Percentiles rank a stretch among this genome's conserved stretches.
Conservation (phyloP, 2,113 vertebrate species). For the Lampris megalopsis region DNA sequence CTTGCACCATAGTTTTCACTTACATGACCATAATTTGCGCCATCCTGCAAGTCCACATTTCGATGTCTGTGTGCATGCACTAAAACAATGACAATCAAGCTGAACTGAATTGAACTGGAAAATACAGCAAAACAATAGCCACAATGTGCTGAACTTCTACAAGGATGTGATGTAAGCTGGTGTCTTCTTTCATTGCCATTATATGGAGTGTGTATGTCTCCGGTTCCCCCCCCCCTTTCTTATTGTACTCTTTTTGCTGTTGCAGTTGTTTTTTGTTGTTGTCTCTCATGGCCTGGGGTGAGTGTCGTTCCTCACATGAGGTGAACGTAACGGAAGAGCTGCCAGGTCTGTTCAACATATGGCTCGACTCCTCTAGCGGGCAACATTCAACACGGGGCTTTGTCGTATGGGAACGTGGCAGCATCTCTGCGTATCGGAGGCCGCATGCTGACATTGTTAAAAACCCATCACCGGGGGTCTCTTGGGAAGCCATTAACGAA, state of each 20-base stretch:
- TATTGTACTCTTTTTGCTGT: constrained; percentile 6
- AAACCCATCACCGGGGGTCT: constrained; percentile 40
- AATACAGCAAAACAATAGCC: constrained; percentile 12
- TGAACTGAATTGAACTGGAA: not conserved
- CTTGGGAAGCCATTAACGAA: constrained; percentile 65
- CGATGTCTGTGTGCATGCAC: no score
- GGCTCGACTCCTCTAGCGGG: constrained; percentile 13
- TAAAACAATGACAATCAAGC: no score
- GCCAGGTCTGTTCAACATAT: constrained; percentile 7
- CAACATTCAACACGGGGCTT: constrained; percentile 5
- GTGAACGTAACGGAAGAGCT: constrained; percentile 18
- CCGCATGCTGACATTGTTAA: constrained; percentile 37
- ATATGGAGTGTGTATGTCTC: constrained; percentile 24
- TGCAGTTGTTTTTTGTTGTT: constrained; percentile 17
- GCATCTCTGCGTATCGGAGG: not conserved
- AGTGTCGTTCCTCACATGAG: constrained; percentile 17
- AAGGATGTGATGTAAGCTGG: constrained; percentile 27
- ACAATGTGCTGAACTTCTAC: not conserved
- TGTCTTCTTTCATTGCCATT: constrained; percentile 32
- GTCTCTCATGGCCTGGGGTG: constrained; percentile 25
- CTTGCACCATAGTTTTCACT: no score
- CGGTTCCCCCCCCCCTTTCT: not conserved
- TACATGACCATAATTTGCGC: no score
- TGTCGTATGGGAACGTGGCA: not conserved
- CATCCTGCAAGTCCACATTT: no score